phyloP scores from a whole-genome alignment of 2,797 vertebrate species.

The Hafferia zeledoni region DNA sequence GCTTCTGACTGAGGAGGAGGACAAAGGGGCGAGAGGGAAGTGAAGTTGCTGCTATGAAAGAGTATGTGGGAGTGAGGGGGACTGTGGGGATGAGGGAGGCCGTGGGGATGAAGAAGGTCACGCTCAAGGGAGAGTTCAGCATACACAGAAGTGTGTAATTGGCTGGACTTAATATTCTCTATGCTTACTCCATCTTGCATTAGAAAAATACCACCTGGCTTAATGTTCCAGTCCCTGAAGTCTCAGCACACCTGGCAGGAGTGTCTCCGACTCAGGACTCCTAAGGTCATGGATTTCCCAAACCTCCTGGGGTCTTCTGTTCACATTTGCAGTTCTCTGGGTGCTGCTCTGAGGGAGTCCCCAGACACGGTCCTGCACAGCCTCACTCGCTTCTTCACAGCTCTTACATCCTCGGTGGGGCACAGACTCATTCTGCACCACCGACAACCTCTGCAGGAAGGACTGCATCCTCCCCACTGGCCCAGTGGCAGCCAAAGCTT shows the following conservation, averaged over 20 bases:
- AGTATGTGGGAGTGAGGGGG: background rate
- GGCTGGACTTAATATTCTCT: background rate
- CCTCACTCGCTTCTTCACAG: background rate
- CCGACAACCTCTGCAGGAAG: background rate
- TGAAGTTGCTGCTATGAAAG: background rate
- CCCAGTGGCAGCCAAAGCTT: background rate
- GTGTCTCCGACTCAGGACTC: background rate
- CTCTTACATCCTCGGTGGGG: accelerated
- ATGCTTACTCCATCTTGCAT: background rate
- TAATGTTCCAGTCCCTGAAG: background rate
- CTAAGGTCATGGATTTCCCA: background rate
- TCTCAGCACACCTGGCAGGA: background rate
- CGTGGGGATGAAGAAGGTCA: background rate
- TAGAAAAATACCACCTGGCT: background rate
- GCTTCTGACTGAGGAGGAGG: background rate
- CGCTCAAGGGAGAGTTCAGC: background rate
- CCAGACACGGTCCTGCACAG: accelerated
- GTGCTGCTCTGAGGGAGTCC: background rate
- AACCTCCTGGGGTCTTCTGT: background rate
- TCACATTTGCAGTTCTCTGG: background rate
- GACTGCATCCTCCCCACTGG: accelerated
- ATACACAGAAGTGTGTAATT: accelerated
- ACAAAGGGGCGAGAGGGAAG: background rate
- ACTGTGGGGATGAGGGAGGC: background rate
- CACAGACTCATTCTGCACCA: background rate